A percentile compares a stretch with the other conserved stretches of the same genome.
Evolutionary conservation across 1,140 invertebrate species (phyloP).

Genomic region (Cryptotermes secundus): DNA sequence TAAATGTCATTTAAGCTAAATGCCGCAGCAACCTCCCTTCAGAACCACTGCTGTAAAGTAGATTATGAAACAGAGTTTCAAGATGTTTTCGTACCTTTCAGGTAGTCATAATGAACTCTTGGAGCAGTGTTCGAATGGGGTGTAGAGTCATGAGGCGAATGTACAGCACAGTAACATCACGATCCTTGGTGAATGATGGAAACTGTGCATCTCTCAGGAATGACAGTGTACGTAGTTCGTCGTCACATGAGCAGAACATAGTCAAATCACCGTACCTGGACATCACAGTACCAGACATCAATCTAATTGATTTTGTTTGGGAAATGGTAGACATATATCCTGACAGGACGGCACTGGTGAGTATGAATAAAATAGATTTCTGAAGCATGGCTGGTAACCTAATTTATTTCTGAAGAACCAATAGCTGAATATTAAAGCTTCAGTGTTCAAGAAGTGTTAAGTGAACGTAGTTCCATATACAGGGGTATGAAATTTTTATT

Average conservation of each 20-base stretch:
- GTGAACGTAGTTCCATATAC: not conserved
- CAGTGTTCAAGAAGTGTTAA: not conserved
- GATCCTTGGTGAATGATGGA: not conserved
- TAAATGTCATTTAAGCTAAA: too few species aligned
- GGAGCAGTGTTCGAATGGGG: not conserved
- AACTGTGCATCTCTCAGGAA: not conserved
- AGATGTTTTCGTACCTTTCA: too few species aligned
- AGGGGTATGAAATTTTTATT: too few species aligned
- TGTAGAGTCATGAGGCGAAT: not conserved
- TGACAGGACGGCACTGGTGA: not conserved
- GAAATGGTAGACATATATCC: not conserved
- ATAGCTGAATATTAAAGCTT: not conserved
- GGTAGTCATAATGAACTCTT: not conserved
- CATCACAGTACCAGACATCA: not conserved
- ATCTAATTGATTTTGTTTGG: not conserved
- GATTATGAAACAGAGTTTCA: too few species aligned
- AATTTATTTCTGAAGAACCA: not conserved
- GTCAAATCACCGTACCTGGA: not conserved
- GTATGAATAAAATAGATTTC: not conserved
- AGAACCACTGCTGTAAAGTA: too few species aligned
- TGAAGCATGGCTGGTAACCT: not conserved
- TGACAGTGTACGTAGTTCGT: not conserved
- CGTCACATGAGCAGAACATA: not conserved
- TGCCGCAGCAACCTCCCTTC: too few species aligned
- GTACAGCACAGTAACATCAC: not conserved